Evolutionary conservation across 2,888 invertebrate species (phyloP).

Genomic region (Hydrotaea diabolus): DNA sequence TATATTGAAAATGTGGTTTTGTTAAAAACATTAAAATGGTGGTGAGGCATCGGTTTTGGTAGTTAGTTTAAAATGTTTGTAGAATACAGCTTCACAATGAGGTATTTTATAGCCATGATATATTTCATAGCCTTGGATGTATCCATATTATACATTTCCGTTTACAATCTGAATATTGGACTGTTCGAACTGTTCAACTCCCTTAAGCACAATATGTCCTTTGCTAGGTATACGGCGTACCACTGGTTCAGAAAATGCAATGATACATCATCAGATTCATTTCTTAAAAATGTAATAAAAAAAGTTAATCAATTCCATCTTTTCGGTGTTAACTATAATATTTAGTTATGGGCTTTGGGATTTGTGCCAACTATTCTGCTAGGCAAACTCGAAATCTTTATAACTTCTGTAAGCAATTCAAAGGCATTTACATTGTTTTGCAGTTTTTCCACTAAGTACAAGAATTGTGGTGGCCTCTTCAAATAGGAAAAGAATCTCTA

Average conservation of each 20-base stretch:
- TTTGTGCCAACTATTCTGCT: conserved; percentile 84
- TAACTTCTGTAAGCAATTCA: conserved; percentile 84
- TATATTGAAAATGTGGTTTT: too few relatives aligned
- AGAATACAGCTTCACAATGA: conserved; percentile 84
- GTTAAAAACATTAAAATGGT: conserved; percentile 44
- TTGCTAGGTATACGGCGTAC: conserved; percentile 76
- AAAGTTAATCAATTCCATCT: conserved; percentile 88
- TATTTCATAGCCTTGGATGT: conserved; percentile 90
- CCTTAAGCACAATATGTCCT: conserved; percentile 82
- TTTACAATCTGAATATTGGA: conserved; percentile 85
- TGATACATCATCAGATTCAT: conserved; percentile 83
- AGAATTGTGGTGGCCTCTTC: conserved; percentile 87
- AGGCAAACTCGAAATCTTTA: conserved; percentile 86
- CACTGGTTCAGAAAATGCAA: conserved; percentile 83
- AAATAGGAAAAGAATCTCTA: conserved; percentile 32
- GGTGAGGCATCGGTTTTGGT: conserved; percentile 17
- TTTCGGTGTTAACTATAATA: conserved; percentile 85
- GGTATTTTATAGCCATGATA: conserved; percentile 84
- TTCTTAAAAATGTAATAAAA: conserved; percentile 87
- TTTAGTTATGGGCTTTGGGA: conserved; percentile 83
- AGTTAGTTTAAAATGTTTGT: conserved; percentile 82
- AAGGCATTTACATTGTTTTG: conserved; percentile 85
- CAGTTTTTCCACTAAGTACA: conserved; percentile 87
- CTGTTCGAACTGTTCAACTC: conserved; percentile 79
- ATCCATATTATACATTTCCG: conserved; percentile 87